phyloP scores from a whole-genome alignment of 2,888 invertebrate species.

The Callinectes sapidus region DNA sequence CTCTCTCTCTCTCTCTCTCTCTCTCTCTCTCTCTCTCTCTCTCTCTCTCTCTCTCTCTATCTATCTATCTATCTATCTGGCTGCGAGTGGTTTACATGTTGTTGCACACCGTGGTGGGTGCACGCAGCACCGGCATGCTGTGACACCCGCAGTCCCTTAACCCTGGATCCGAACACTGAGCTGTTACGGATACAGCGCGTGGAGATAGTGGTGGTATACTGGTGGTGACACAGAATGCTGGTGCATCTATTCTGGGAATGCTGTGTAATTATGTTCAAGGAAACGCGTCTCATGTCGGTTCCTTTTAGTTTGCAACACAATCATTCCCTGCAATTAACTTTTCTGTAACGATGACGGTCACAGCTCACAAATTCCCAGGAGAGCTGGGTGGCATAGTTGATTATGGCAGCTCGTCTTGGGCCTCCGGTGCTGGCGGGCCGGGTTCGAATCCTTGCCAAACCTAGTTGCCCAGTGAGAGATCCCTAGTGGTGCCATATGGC shows the following conservation, averaged over 20 bases:
- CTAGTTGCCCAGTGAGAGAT: too few species aligned
- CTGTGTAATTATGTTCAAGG: neutral
- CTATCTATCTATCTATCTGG: neutral
- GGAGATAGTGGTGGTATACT: neutral
- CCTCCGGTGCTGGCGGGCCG: too few species aligned
- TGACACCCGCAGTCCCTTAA: neutral
- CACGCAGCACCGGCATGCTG: neutral
- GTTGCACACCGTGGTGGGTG: too few species aligned
- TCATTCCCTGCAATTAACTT: neutral
- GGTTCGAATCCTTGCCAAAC: too few species aligned
- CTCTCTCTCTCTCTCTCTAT: neutral
- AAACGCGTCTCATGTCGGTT: neutral
- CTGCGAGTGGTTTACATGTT: too few species aligned
- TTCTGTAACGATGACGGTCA: neutral
- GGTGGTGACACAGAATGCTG: neutral
- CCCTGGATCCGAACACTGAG: neutral
- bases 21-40: slow-evolving; percentile 1
- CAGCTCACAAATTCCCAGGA: neutral
- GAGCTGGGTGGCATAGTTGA: too few species aligned
- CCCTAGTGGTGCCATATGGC: too few species aligned
- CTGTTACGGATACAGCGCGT: neutral
- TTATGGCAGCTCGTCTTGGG: too few species aligned
- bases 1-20: slow-evolving; percentile 1
- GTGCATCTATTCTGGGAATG: too few species aligned
- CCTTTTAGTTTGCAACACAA: neutral